Percentiles rank a stretch among this genome's conserved stretches.
These are phyloP conservation scores for Epicauta chinensis DNA, from an alignment of 1,140 invertebrate genomes.

Conservation along the genomic window DNA sequence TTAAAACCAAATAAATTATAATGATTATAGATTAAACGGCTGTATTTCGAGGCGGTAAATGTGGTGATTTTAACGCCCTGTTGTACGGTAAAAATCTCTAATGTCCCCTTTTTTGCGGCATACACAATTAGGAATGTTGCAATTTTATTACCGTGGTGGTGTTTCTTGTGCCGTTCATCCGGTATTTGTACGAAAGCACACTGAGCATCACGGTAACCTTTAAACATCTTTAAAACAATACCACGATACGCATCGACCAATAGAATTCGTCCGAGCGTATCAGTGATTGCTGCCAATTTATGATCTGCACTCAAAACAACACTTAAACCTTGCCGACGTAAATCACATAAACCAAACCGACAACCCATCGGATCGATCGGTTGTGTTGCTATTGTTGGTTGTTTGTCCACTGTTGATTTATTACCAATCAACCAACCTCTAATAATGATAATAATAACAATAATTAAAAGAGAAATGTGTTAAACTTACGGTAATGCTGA, in stretches of 20 bases:
- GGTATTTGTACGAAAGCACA: slow-evolving; percentile 81
- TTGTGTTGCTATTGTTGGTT: slow-evolving; percentile 40
- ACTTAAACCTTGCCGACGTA: slow-evolving; percentile 62
- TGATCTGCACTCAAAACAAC: slow-evolving; percentile 75
- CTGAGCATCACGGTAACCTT: slow-evolving; percentile 91
- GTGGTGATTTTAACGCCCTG: slow-evolving; percentile 82
- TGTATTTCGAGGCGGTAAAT: slow-evolving; percentile 81
- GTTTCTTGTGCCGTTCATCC: slow-evolving; percentile 50
- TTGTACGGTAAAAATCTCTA: slow-evolving; percentile 84
- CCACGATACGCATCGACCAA: slow-evolving; percentile 77
- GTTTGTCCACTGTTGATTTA: slow-evolving; percentile 43
- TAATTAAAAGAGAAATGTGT: background rate
- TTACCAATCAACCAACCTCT: slow-evolving; percentile 55
- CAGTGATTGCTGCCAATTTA: slow-evolving; percentile 72
- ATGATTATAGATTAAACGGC: slow-evolving; percentile 69
- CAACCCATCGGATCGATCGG: slow-evolving; percentile 60
- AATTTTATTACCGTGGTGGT: slow-evolving; percentile 39
- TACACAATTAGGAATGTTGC: slow-evolving; percentile 81
- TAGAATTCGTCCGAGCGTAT: slow-evolving; percentile 79
- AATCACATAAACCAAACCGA: slow-evolving; percentile 79
- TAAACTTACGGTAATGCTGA: slow-evolving; percentile 72
- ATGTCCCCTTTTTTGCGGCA: slow-evolving; percentile 70
- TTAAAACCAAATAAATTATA: slow-evolving; percentile 68
- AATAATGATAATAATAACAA: slow-evolving; percentile 9
- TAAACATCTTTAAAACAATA: slow-evolving; percentile 79